phyloP scores from a whole-genome alignment of 2,797 vertebrate species.

The Bradypus variegatus region DNA sequence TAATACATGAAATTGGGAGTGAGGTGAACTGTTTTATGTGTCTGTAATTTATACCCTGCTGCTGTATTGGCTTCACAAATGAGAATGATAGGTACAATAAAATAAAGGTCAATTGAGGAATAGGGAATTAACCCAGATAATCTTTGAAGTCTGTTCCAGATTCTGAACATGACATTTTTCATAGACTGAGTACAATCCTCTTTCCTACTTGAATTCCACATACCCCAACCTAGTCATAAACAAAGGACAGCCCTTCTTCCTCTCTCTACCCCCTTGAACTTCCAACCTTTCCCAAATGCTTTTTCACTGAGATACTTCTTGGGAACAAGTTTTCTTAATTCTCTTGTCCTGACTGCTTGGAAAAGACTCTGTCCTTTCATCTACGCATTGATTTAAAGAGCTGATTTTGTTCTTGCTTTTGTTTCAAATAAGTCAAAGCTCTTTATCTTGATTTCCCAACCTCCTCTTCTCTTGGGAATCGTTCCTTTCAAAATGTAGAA shows the following conservation, averaged over 20 bases:
- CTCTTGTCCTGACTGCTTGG: not conserved
- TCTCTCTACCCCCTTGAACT: not conserved
- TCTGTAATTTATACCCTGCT: slow-evolving; percentile 17
- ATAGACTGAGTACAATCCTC: not conserved
- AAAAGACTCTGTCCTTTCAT: slow-evolving; percentile 33
- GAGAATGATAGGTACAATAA: not conserved
- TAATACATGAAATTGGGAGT: not conserved
- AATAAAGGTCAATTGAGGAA: not conserved
- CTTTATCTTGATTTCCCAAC: slow-evolving; percentile 10
- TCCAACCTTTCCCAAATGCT: not conserved
- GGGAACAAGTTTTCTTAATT: slow-evolving; percentile 18
- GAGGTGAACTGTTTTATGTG: not conserved
- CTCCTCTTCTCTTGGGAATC: slow-evolving; percentile 11
- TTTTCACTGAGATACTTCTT: slow-evolving; percentile 26
- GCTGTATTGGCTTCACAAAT: not conserved
- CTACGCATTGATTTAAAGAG: slow-evolving; percentile 20
- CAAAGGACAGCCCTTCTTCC: slow-evolving; percentile 11
- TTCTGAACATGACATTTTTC: slow-evolving; percentile 16
- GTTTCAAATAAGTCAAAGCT: slow-evolving; percentile 30
- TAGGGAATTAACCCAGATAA: slow-evolving; percentile 24
- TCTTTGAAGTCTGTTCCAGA: slow-evolving; percentile 9
- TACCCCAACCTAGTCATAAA: not conserved
- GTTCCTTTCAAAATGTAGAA: slow-evolving; percentile 37
- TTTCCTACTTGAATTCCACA: slow-evolving; percentile 38
- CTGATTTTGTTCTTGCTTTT: slow-evolving; percentile 43